Percentiles rank a stretch among this genome's conserved stretches.
Evolutionary conservation across 2,113 vertebrate species (phyloP).

Genomic region (Chinchilla lanigera): DNA sequence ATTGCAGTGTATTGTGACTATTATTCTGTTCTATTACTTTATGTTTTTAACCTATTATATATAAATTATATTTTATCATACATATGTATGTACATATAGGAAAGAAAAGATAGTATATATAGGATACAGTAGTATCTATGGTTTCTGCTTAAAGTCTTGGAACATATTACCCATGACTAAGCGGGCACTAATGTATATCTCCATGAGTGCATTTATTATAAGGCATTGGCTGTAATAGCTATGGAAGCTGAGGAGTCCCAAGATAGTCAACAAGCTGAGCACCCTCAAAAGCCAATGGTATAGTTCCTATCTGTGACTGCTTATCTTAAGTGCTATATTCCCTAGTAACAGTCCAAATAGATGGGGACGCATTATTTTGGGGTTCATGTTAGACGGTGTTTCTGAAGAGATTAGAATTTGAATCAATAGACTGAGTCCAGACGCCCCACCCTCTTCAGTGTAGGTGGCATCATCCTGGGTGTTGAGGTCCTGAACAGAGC

Average conservation of each 20-base stretch:
- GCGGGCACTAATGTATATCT: neutral
- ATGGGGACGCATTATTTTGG: neutral
- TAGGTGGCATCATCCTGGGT: neutral
- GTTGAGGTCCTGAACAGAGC: neutral
- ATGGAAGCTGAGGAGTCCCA: neutral
- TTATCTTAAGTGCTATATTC: neutral
- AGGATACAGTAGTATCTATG: neutral
- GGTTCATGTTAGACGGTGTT: neutral
- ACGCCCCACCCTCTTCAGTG: neutral
- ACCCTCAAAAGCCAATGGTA: neutral
- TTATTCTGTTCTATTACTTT: neutral
- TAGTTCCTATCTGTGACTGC: neutral
- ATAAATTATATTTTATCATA: neutral
- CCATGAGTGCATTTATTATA: neutral
- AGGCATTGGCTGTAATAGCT: neutral
- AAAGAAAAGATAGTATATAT: neutral
- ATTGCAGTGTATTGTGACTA: neutral
- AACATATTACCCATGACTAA: neutral
- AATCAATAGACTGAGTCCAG: neutral
- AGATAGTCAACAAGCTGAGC: neutral
- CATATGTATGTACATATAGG: neutral
- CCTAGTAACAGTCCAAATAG: neutral
- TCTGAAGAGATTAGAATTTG: neutral
- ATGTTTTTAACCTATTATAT: neutral
- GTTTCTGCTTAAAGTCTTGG: neutral